These are phyloP conservation scores for Sebastes glaucus DNA, from an alignment of 2,797 vertebrate genomes.

Conservation along the genomic window DNA sequence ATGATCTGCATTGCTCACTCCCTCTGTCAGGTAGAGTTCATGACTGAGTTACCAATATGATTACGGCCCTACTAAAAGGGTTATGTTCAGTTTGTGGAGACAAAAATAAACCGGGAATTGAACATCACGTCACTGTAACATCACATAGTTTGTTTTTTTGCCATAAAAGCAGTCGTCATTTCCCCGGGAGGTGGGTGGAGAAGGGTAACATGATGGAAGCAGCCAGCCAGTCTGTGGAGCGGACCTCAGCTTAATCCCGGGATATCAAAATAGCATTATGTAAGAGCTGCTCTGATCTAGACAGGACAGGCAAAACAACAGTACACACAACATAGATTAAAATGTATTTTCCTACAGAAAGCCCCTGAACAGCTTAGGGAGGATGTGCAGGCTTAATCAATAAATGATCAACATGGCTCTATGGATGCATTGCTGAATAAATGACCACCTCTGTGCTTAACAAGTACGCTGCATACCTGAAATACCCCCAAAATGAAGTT, in stretches of 20 bases:
- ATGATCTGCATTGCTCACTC: not conserved
- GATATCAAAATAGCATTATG: constrained; percentile 79
- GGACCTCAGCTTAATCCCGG: constrained; percentile 73
- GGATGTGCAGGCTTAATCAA: constrained; percentile 51
- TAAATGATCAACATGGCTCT: constrained; percentile 43
- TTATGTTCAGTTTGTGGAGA: constrained; percentile 9
- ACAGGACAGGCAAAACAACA: constrained; percentile 48
- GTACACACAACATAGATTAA: constrained; percentile 56
- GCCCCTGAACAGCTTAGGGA: constrained; percentile 25
- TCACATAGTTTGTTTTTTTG: constrained; percentile 30
- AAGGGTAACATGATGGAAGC: constrained; percentile 28
- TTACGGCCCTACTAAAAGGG: constrained; percentile 3
- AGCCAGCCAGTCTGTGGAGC: constrained; percentile 50
- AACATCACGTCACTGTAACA: constrained; percentile 14
- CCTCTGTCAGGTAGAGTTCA: not conserved
- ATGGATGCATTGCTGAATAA: constrained; percentile 15
- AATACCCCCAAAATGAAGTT: not conserved
- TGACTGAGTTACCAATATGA: constrained; percentile 16
- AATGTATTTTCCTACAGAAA: constrained; percentile 54
- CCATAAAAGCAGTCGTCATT: constrained; percentile 47
- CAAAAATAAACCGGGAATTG: constrained; percentile 30
- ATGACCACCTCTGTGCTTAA: constrained; percentile 7
- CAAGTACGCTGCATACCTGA: not conserved
- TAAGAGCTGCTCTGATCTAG: constrained; percentile 67
- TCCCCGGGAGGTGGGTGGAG: not conserved